Base-by-base conservation (phyloP, 1,140 invertebrate species). In the Callitettix versicolor region DNA sequence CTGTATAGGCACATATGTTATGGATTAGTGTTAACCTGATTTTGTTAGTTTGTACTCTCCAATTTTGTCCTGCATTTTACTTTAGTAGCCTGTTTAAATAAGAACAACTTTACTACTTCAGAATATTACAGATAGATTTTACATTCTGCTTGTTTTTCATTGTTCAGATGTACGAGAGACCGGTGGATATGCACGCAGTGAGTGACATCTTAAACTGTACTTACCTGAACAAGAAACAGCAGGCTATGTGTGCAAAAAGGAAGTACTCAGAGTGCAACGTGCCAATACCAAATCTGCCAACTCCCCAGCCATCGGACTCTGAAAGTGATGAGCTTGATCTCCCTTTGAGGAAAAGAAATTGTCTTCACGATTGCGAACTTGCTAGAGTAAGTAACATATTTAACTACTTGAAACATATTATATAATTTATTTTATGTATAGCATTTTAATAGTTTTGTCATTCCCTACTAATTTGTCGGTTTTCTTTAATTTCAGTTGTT, bases 291-390 rank as follows among this genome's bases (percentile, higher is more conserved):
- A 57, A 57, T 53, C 58, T 75, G n/a, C 73, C 73, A 3, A 75
- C 73, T 14, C 73, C 73, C 0, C 73, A 75, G 50, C 72, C 73
- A 0, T 75, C 73, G 0, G 74, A 76, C 44, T 72, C 71, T 0
- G 74, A 76, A 59, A 69, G 74, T 43, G 74, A 76, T 54, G 73
- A 75, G 1, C 44, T 53, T 12, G 62, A 61, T 40, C 20, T 57
- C 1, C 52, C 7, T 62, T 66, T 1, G 61, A 60, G 24, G 70
- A 72, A 61, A 62, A 62, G 30, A 58, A 51, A 53, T 63, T 56
- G 65, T 48, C 61, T 68, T 24, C 61, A 67, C 41, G 57, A 55
- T 14, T 68, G 66, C 36, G 67, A 71, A 50, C 58, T 72, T 17
- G 65, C 66, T 15, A 72, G 71, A 66, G 71, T 73, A 63, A 69